Evolutionary conservation across 2,797 vertebrate species (phyloP), one percentile per base, ranked within the genome.

Genomic region (Scolopax bukidnonensis): DNA sequence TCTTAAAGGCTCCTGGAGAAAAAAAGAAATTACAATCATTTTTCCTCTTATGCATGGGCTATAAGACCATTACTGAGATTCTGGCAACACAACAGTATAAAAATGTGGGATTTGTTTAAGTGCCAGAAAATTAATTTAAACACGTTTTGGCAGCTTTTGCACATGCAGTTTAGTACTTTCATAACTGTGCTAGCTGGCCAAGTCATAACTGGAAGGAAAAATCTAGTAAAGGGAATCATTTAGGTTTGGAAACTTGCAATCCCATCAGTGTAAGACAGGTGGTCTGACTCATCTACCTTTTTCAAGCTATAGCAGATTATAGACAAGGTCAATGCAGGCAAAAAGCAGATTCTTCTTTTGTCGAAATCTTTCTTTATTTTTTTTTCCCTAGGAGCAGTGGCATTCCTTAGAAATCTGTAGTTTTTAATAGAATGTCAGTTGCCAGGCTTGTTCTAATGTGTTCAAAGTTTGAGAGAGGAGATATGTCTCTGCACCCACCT

Each of bases 1-100:
- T 32, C 67, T 45, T 45, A 41, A 71, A 79, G n/a, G 12, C 19
- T 87, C 67, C 47, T 38, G 45, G 33, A 79, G 14, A 56, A 50
- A 41, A 38, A 53, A 73, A 60, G 3, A 70, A 43, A 51, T 45
- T 0, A 10, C 3, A 9, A 3, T 32, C 33, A 1, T n/a, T 68
- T 87, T 81, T 89, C 12, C 11, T 71, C 8, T 84, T 67, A 36
- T 74, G 3, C 15, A 7, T 1, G 60, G 11, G 14, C 4, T 4
- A 1, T 48, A 57, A 48, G 33, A 69, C 32, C 41, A 33, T 41
- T 14, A 33, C 47, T 25, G 56, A 88, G 33, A 73, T 38, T 15
- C 59, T 54, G 27, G 30, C 36, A 92, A 47, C 9, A 57, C 8
- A 68, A 43, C 27, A 73, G 5, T 32, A 12, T 13, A 25, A 84